These are phyloP conservation scores for Psettodes erumei DNA, from an alignment of 2,113 vertebrate genomes.

Conservation along the genomic window DNA sequence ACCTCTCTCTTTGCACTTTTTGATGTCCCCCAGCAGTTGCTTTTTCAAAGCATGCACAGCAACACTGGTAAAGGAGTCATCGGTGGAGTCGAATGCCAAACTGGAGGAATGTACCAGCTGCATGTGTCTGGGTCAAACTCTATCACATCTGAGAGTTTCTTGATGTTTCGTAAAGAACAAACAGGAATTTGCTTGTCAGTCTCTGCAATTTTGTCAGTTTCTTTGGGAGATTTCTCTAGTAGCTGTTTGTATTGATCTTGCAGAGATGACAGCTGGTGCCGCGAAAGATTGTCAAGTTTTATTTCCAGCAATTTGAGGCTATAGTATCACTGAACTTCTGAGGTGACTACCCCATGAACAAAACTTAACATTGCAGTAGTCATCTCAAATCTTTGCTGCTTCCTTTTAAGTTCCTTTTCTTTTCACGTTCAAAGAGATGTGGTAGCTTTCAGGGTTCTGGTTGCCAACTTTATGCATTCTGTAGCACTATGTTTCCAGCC, in stretches of 20 bases:
- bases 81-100: constrained; percentile 68
- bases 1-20: not conserved
- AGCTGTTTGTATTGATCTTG: constrained; percentile 21
- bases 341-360: constrained; percentile 11
- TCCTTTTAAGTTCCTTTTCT: constrained; percentile 23
- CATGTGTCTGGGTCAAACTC: constrained; percentile 48
- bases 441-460: constrained; percentile 33
- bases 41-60: constrained; percentile 57
- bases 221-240: not conserved
- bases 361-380: constrained; percentile 23
- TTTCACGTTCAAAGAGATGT: constrained; percentile 24
- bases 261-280: constrained; percentile 33
- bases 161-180: constrained; percentile 56
- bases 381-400: constrained; percentile 24
- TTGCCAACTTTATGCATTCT: constrained; percentile 42
- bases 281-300: constrained; percentile 39
- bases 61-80: constrained; percentile 64
- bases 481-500: constrained; percentile 60
- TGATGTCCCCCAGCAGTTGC: constrained; percentile 38
- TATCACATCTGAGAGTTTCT: constrained; percentile 66
- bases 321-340: constrained; percentile 19
- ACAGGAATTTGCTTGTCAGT: constrained; percentile 55
- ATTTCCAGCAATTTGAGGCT: constrained; percentile 72
- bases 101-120: constrained; percentile 65
- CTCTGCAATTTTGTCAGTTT: constrained; percentile 6